These are phyloP conservation scores for Ahaetulla prasina DNA, from an alignment of 2,113 vertebrate species.

Conservation along the genomic window DNA sequence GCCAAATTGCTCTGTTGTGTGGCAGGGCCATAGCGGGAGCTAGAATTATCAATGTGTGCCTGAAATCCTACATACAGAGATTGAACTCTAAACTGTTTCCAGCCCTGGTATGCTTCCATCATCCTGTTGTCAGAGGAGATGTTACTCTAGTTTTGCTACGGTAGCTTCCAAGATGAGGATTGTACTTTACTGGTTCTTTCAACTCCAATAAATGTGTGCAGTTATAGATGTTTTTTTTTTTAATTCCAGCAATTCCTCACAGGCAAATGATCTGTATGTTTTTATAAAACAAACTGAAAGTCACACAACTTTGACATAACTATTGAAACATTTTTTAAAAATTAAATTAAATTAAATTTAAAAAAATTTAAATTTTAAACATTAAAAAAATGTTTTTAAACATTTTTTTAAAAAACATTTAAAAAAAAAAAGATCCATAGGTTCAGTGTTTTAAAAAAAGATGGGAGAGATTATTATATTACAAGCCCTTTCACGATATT, in stretches of 20 bases:
- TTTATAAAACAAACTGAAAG: neutral
- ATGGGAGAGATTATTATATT: neutral
- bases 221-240: neutral
- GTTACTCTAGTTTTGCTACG: conserved; percentile 16
- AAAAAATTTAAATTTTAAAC: too few relatives aligned
- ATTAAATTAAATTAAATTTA: too few relatives aligned
- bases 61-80: conserved; percentile 45
- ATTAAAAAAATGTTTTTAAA: too few relatives aligned
- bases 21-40: conserved; percentile 42
- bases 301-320: neutral
- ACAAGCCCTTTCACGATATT: neutral
- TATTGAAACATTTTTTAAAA: neutral
- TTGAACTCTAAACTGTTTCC: conserved; percentile 50
- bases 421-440: neutral
- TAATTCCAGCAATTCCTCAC: neutral
- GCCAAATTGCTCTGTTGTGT: conserved; percentile 55
- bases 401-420: too few relatives aligned
- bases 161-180: conserved; percentile 38
- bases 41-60: conserved; percentile 33
- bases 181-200: conserved; percentile 31
- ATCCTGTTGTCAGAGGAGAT: conserved; percentile 25
- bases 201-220: neutral
- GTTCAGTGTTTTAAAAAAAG: neutral
- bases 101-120: conserved; percentile 36
- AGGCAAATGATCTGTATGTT: neutral